Conservation (phyloP, 2,888 invertebrate genomes). For the Drosophila macrospina region DNA sequence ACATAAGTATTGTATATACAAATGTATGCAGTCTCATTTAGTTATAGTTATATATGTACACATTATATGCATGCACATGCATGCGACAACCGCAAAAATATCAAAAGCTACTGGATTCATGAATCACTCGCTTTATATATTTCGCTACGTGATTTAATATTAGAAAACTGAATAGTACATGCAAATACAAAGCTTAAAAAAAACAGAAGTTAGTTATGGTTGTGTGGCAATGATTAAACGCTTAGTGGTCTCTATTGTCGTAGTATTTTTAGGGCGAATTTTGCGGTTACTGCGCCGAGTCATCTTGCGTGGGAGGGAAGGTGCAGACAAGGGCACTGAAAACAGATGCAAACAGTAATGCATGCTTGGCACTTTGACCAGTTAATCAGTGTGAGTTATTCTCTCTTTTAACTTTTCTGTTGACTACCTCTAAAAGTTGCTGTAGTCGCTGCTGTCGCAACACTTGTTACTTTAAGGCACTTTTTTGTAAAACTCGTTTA, state of each 20-base stretch:
- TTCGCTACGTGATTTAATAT: constrained; percentile 63
- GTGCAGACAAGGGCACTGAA: not conserved
- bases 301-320: constrained; percentile 14
- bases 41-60: not conserved
- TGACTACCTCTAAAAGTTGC: constrained; percentile 32
- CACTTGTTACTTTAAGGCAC: constrained; percentile 56
- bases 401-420: constrained; percentile 11
- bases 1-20: constrained; percentile 7
- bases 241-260: constrained; percentile 13
- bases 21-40: not conserved
- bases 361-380: constrained; percentile 10
- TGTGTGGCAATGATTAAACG: constrained; percentile 39
- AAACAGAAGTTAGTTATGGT: constrained; percentile 30
- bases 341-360: not conserved
- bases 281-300: constrained; percentile 35
- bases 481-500: constrained; percentile 54
- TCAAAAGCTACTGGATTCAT: constrained; percentile 38
- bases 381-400: constrained; percentile 32
- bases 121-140: constrained; percentile 48
- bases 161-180: constrained; percentile 30
- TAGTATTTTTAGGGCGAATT: constrained; percentile 34
- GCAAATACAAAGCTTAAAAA: constrained; percentile 20
- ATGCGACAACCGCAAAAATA: constrained; percentile 24
- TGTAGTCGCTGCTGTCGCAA: constrained; percentile 6
- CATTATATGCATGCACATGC: constrained; percentile 10